These are phyloP conservation scores for Linurgus olivaceus DNA, from an alignment of 2,797 vertebrate genomes.

Conservation along the genomic window DNA sequence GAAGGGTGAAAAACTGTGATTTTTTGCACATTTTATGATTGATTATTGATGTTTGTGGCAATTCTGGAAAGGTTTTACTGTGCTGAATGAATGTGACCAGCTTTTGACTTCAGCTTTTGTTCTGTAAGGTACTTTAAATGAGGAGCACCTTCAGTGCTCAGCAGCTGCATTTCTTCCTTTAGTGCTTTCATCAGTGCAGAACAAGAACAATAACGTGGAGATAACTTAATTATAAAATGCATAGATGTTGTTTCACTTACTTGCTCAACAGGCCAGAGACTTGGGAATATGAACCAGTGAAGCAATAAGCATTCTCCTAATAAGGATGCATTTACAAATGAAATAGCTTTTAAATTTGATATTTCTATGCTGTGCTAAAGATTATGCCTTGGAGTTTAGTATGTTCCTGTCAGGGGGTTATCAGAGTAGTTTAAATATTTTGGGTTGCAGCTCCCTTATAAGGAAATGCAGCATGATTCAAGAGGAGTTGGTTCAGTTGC, in stretches of 20 bases:
- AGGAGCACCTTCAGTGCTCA: background rate
- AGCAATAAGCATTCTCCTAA: background rate
- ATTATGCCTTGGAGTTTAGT: background rate
- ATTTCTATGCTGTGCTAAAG: background rate
- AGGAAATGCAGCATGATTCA: background rate
- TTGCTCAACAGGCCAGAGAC: background rate
- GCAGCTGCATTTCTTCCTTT: slow-evolving; percentile 23
- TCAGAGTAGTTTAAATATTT: background rate
- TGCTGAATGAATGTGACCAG: background rate
- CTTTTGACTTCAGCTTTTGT: slow-evolving; percentile 1
- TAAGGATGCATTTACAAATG: background rate
- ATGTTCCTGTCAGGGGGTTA: background rate
- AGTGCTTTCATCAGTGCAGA: background rate
- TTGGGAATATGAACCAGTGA: background rate
- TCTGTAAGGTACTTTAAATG: background rate
- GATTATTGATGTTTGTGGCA: background rate
- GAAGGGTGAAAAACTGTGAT: background rate
- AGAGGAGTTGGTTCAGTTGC: background rate
- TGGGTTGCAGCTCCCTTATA: background rate
- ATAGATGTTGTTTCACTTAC: slow-evolving; percentile 7
- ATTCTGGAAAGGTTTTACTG: background rate
- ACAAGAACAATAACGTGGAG: background rate
- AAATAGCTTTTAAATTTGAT: background rate
- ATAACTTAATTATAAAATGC: slow-evolving; percentile 37
- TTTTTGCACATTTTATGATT: background rate